Base-by-base conservation (phyloP, 2,113 vertebrate genomes). In the Notothenia coriiceps region DNA sequence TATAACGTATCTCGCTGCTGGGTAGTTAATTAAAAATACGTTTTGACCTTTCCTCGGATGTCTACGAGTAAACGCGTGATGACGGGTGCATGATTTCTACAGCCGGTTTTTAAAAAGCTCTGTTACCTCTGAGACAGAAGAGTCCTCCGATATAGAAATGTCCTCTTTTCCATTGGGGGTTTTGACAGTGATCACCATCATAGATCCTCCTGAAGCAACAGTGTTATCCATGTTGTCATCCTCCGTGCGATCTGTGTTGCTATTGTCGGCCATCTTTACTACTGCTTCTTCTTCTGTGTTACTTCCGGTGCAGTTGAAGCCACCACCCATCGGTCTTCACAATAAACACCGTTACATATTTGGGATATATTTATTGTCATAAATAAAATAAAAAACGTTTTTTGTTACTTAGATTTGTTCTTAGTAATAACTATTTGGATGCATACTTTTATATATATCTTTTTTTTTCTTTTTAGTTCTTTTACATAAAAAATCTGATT, bases 191-290 rank as follows among this genome's bases (percentile, higher is more conserved):
- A 82, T 40, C 6, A 64, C 10, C 4, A 77, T 82, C 47, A 7
- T 0, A 6, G 73, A 22, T 2, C 10, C 52, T 25, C 44, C 60
- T 2, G 66, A 5, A 43, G 63, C 4, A 73, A 18, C 55, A 7
- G 56, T 63, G 56, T 63, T 5, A 12, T 69, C 47, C 14, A 17
- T 33, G 22, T 44, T 33, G 57, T 76, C 80, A 56, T 91, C 89
- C 68, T 80, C 88, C 52, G 91, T 18, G 29, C 56, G 89, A 11
- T 91, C 89, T 10, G 84, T 70, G 90, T 94, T 77, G 93, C 94
- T 0, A 64, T 93, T 95, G 56, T 94, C 79, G 43, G 79, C 79
- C 79, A 81, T 81, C 12, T 75, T 80, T 81, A n/a, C 17, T 20
- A 2, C 17, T 18, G 1, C 59, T 0, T 51, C 33, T 46, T 22